Evolutionary conservation across 2,888 invertebrate genomes (phyloP).

Genomic region (Agrotis segetum): DNA sequence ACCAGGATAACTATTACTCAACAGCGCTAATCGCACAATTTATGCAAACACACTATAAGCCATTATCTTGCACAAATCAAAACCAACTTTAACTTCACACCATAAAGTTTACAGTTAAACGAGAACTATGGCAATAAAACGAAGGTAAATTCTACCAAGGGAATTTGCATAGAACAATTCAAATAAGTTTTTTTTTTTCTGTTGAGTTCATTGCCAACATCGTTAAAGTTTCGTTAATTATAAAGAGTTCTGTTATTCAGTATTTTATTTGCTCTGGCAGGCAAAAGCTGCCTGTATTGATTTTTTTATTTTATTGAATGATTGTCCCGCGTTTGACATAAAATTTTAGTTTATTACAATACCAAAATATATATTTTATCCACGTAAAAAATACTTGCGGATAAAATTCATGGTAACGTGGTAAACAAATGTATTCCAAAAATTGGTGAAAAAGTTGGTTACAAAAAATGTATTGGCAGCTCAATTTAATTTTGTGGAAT

Average conservation of each 20-base stretch:
- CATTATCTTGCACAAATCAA: conserved; percentile 17
- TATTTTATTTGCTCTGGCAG: conserved; percentile 63
- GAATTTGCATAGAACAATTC: conserved; percentile 67
- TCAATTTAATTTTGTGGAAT: conserved; percentile 35
- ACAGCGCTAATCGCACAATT: conserved; percentile 59
- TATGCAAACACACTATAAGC: conserved; percentile 51
- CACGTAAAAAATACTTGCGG: not conserved
- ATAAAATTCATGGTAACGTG: conserved; percentile 8
- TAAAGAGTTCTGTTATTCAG: conserved; percentile 67
- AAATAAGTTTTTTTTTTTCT: conserved; percentile 57
- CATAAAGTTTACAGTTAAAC: conserved; percentile 46
- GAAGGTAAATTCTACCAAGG: conserved; percentile 50
- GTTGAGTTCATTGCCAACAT: conserved; percentile 74
- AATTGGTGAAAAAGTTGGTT: conserved; percentile 31
- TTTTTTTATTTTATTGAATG: not conserved
- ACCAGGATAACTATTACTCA: conserved; percentile 64
- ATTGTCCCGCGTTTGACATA: no score
- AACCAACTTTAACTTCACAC: conserved; percentile 21
- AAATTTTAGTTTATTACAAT: conserved; percentile 24
- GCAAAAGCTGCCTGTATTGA: conserved; percentile 31
- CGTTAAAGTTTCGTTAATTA: conserved; percentile 79
- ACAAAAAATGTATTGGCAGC: conserved; percentile 5
- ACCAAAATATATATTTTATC: conserved; percentile 13
- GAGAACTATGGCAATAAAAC: conserved; percentile 16
- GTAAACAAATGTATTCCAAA: conserved; percentile 4